Percentiles rank a stretch among this genome's conserved stretches.
These are phyloP conservation scores for Coregonus sp. DNA, from an alignment of 2,797 vertebrate species.

Conservation along the genomic window DNA sequence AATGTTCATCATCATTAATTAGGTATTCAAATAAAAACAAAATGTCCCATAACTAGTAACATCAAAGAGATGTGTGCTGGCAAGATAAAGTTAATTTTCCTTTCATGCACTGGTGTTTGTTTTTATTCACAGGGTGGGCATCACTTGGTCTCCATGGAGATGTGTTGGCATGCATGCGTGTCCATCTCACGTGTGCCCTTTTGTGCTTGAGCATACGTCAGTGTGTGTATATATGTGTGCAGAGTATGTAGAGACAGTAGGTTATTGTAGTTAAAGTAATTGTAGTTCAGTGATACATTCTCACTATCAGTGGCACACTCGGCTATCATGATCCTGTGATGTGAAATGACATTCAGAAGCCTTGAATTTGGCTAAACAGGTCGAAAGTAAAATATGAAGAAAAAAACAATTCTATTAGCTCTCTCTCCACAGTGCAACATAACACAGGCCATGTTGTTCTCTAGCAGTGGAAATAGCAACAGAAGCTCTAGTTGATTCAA, in stretches of 20 bases:
- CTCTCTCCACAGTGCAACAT: not conserved
- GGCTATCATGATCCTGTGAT: conserved; percentile 34
- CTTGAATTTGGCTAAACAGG: conserved; percentile 60
- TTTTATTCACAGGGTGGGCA: conserved; percentile 74
- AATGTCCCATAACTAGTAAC: conserved; percentile 48
- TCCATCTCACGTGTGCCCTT: conserved; percentile 64
- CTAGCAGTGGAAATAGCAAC: not conserved
- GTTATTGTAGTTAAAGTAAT: not conserved
- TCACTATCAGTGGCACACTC: conserved; percentile 5
- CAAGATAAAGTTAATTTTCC: conserved; percentile 66
- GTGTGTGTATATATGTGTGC: conserved; percentile 24
- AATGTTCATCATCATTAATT: conserved; percentile 49
- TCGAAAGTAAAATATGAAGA: conserved; percentile 43
- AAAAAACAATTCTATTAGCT: conserved; percentile 33
- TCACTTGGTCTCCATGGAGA: conserved; percentile 62
- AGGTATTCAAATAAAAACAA: conserved; percentile 46
- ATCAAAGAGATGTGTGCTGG: conserved; percentile 75
- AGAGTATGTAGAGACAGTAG: not conserved
- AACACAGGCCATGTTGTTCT: conserved; percentile 12
- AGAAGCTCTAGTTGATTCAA: not conserved
- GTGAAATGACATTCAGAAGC: conserved; percentile 54
- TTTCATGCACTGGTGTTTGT: conserved; percentile 77
- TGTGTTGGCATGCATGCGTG: conserved; percentile 71
- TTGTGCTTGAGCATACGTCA: conserved; percentile 74
- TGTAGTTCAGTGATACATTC: not conserved